These are phyloP conservation scores for Cataglyphis altisquamis DNA, from an alignment of 2,888 invertebrate species.

Conservation along the genomic window DNA sequence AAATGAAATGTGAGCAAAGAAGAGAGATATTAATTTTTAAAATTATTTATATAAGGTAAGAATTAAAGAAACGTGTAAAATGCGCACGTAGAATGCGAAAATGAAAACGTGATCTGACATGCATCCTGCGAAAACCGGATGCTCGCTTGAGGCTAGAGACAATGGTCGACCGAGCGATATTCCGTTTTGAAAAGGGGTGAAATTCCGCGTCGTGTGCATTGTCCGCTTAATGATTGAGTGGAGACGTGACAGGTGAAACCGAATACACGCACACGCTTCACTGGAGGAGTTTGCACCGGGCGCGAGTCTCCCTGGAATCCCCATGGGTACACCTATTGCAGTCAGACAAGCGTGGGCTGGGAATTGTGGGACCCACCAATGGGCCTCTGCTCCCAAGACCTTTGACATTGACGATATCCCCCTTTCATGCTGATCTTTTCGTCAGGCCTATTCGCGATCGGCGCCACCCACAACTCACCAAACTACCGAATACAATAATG, in stretches of 20 bases:
- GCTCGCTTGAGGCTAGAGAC: conserved; percentile 67
- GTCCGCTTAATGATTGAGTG: conserved; percentile 85
- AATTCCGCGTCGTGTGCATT: conserved; percentile 78
- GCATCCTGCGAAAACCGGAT: conserved; percentile 73
- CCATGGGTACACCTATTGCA: conserved; percentile 65
- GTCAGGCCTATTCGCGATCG: conserved; percentile 27
- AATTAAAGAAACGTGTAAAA: conserved; percentile 3
- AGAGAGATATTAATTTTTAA: background rate
- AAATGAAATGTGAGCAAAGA: background rate
- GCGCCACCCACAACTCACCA: conserved; percentile 58
- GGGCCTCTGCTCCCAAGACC: conserved; percentile 77
- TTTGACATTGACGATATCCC: conserved; percentile 66
- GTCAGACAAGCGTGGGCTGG: conserved; percentile 51
- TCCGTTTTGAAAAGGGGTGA: conserved; percentile 80
- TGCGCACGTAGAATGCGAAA: conserved; percentile 50
- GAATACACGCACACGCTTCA: conserved; percentile 80
- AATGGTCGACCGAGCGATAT: conserved; percentile 75
- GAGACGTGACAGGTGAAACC: conserved; percentile 85
- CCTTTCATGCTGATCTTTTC: conserved; percentile 47
- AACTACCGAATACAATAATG: conserved; percentile 50
- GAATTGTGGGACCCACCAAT: conserved; percentile 71
- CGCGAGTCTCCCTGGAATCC: conserved; percentile 49
- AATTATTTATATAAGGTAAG: background rate
- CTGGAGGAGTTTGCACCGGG: conserved; percentile 57
- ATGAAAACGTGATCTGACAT: conserved; percentile 42